Conservation (phyloP, 2,113 vertebrate species). For the Fulica atra region DNA sequence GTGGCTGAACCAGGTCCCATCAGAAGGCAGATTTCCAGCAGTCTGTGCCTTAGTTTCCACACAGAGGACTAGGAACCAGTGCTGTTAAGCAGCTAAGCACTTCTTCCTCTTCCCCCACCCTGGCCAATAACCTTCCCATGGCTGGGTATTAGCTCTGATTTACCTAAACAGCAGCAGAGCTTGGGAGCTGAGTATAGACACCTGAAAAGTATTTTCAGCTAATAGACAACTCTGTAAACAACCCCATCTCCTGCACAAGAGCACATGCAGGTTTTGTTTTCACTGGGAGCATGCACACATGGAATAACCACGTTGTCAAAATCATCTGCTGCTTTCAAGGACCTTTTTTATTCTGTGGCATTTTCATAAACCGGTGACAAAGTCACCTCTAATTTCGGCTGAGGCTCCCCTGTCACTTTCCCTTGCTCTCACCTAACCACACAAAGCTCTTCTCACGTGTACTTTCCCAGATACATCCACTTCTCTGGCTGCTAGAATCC, state of each 20-base stretch:
- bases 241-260: neutral
- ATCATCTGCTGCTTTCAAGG: neutral
- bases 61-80: neutral
- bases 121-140: neutral
- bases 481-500: neutral
- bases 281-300: neutral
- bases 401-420: neutral
- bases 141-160: neutral
- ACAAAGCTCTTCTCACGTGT: neutral
- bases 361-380: neutral
- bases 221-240: neutral
- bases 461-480: neutral
- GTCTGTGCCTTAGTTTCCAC: neutral
- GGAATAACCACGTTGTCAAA: neutral
- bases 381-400: neutral
- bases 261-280: neutral
- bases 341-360: neutral
- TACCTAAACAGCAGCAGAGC: neutral
- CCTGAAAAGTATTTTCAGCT: fast-evolving
- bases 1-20: neutral
- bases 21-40: neutral
- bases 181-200: fast-evolving
- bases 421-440: neutral
- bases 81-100: neutral
- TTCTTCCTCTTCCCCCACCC: neutral